Evolutionary conservation across 1,140 invertebrate genomes (phyloP).

Genomic region (Drosophila cardini): DNA sequence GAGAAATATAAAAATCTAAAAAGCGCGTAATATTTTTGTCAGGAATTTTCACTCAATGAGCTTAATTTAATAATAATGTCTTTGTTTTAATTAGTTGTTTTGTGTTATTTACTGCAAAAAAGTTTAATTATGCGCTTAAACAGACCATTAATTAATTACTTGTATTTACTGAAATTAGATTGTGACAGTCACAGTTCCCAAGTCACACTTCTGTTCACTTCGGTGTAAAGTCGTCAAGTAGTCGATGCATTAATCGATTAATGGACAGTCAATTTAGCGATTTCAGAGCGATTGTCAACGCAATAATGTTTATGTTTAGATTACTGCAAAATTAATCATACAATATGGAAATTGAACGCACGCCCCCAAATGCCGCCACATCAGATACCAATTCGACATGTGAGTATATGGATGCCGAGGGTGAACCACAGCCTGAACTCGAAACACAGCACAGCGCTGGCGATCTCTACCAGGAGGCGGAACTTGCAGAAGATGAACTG

Average conservation of each 20-base stretch:
- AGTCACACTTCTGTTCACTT: too few relatives aligned
- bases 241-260: constrained; percentile 27
- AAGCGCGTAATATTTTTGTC: too few relatives aligned
- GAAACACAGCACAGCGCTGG: constrained; percentile 37
- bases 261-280: constrained; percentile 2
- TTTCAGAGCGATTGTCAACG: constrained; percentile 10
- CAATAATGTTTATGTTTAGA: constrained; percentile 59
- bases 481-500: constrained; percentile 54
- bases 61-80: too few relatives aligned
- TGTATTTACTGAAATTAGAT: too few relatives aligned
- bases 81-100: too few relatives aligned
- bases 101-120: too few relatives aligned
- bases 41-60: too few relatives aligned
- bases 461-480: constrained; percentile 71
- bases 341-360: constrained; percentile 70
- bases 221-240: not conserved
- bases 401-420: constrained; percentile 73
- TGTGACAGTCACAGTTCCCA: not conserved
- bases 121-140: too few relatives aligned
- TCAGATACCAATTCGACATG: constrained; percentile 67
- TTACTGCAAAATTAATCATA: constrained; percentile 25
- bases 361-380: constrained; percentile 55
- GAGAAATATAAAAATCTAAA: too few relatives aligned
- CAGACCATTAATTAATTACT: too few relatives aligned
- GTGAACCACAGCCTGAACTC: constrained; percentile 55